These are phyloP conservation scores for Drosophila gunungcola DNA, from an alignment of 1,140 invertebrate species.

Conservation along the genomic window DNA sequence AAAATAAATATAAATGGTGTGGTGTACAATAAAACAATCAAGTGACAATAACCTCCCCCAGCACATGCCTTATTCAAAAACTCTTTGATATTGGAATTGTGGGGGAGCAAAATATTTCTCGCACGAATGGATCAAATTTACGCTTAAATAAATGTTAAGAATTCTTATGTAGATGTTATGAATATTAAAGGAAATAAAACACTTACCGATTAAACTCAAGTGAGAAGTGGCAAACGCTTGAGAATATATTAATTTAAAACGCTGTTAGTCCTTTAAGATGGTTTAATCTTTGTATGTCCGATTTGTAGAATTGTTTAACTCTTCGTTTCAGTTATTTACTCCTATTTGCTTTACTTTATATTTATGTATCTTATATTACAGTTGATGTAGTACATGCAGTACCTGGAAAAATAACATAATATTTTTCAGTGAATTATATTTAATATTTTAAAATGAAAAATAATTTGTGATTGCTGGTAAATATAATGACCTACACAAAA, in stretches of 20 bases:
- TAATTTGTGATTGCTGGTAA: too few species aligned
- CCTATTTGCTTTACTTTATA: conserved; percentile 32
- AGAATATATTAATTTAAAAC: conserved; percentile 16
- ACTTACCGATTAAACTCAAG: conserved; percentile 38
- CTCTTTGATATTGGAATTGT: conserved; percentile 41
- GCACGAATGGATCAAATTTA: conserved; percentile 46
- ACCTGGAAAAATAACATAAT: conserved; percentile 23
- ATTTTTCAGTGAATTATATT: not conserved
- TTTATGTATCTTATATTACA: conserved; percentile 43
- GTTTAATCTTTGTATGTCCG: conserved; percentile 18
- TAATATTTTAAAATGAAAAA: not conserved
- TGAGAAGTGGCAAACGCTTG: conserved; percentile 29
- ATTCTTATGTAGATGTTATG: conserved; percentile 27
- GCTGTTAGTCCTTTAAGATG: conserved; percentile 23
- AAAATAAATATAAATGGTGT: too few species aligned
- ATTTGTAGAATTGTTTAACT: conserved; percentile 8
- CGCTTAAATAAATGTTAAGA: conserved; percentile 52
- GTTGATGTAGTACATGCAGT: conserved; percentile 38
- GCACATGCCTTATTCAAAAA: conserved; percentile 35
- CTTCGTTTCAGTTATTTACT: conserved; percentile 9
- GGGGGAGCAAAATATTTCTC: conserved; percentile 60
- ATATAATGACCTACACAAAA: too few species aligned
- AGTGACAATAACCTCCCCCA: not conserved
- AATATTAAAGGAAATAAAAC: conserved; percentile 11
- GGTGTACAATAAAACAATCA: conserved; percentile 1